Evolutionary conservation across 2,888 invertebrate species (phyloP).

Genomic region (Seira sanloemensis): DNA sequence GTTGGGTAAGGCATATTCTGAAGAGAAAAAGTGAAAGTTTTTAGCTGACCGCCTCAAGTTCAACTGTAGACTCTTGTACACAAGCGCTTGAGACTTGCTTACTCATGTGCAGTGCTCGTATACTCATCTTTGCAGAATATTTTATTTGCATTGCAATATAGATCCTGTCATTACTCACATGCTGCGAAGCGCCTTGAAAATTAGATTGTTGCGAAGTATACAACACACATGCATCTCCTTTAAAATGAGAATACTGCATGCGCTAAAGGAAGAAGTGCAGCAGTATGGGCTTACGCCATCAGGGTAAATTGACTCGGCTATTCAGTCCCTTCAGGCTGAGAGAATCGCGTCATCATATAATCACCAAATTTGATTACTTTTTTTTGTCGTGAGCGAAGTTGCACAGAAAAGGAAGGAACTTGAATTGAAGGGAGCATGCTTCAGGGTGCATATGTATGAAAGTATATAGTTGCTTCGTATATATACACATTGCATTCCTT

Average conservation of each 20-base stretch:
- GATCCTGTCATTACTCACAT: background rate
- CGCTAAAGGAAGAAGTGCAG: no score
- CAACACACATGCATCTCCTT: no score
- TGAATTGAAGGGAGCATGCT: background rate
- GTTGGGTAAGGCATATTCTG: no score
- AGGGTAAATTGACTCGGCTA: no score
- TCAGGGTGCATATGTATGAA: no score
- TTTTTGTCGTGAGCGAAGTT: background rate
- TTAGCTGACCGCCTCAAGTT: background rate
- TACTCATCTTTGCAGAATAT: background rate
- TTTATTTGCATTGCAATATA: background rate
- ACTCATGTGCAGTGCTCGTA: background rate
- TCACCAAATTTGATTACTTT: background rate
- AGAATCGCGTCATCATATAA: background rate
- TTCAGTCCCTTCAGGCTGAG: background rate
- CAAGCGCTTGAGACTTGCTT: background rate
- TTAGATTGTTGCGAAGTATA: background rate
- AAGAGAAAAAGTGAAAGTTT: background rate
- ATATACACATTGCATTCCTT: no score
- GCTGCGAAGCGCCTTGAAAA: slow-evolving; percentile 12
- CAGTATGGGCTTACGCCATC: background rate
- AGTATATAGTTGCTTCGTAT: no score
- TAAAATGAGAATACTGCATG: no score
- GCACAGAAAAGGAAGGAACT: background rate
- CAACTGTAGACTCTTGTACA: background rate